Evolutionary conservation across 2,113 vertebrate species (phyloP), one percentile per base, ranked within the genome.

Genomic region (Boleophthalmus pectinirostris): DNA sequence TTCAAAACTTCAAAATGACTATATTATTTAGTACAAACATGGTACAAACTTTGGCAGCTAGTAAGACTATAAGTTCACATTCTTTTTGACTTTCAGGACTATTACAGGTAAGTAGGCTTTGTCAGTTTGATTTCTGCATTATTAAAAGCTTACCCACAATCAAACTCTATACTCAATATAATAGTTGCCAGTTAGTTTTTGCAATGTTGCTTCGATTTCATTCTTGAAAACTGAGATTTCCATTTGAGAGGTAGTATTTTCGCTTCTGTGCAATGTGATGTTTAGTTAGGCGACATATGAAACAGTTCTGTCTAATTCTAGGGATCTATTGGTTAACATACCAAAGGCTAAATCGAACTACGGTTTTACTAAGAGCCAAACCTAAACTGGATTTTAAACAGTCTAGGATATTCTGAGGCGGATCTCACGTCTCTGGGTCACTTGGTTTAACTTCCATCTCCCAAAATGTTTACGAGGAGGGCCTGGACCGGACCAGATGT

Each of bases 321-420:
- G 75, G 68, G 68, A 77, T 75, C 43, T 58, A 25, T 29, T 85
- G 75, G 82, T 83, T 86, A 75, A 20, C 70, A 84, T 88, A 89
- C 87, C 87, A 76, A 53, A 65, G 70, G 74, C 69, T 77, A 84
- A 90, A 84, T 81, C 78, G 73, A 79, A n/a, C 80, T 53, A 15
- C 79, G 85, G 87, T 58, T 89, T 77, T 77, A 80, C 56, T 11
- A 61, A 12, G 67, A 68, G 85, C 88, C 87, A 86, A 88, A 84
- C 81, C 87, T 80, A 71, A 63, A 13, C 65, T 73, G 78, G 82
- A 80, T 8, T 61, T 81, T 78, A 72, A 82, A 80, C 33, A 69
- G 38, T 20, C 20, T 75, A 63, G 73, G 78, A 82, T 87, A 85
- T 87, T 87, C 61, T 29, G 72, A 70, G 51, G 77, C 4, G 29